These are phyloP conservation scores for Cantharis rustica DNA, from an alignment of 2,888 invertebrate genomes.

Conservation along the genomic window DNA sequence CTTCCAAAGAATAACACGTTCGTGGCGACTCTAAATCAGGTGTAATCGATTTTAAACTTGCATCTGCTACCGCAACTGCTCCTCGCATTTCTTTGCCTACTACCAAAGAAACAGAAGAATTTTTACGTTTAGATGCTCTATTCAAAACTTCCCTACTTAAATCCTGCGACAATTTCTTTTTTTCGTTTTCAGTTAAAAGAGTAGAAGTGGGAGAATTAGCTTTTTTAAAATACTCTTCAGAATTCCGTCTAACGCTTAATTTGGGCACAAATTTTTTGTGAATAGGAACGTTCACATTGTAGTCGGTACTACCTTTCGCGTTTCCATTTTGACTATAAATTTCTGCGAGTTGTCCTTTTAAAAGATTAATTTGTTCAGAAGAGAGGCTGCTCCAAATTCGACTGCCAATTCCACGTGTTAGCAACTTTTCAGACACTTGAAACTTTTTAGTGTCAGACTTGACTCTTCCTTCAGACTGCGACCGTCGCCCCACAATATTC, in stretches of 20 bases:
- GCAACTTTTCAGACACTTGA: slow-evolving; percentile 47
- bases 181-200: slow-evolving; percentile 67
- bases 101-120: slow-evolving; percentile 49
- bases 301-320: slow-evolving; percentile 52
- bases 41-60: slow-evolving; percentile 48
- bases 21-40: slow-evolving; percentile 54
- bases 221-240: slow-evolving; percentile 41
- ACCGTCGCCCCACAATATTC: slow-evolving; percentile 67
- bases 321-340: slow-evolving; percentile 68
- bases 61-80: slow-evolving; percentile 63
- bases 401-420: slow-evolving; percentile 69
- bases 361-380: slow-evolving; percentile 78
- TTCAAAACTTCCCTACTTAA: slow-evolving; percentile 75
- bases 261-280: slow-evolving; percentile 35
- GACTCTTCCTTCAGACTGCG: slow-evolving; percentile 54
- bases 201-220: slow-evolving; percentile 17
- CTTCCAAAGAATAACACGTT: slow-evolving; percentile 58
- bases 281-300: slow-evolving; percentile 61
- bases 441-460: slow-evolving; percentile 42
- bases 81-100: slow-evolving; percentile 66
- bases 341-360: slow-evolving; percentile 79
- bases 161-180: slow-evolving; percentile 72
- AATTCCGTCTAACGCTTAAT: slow-evolving; percentile 57
- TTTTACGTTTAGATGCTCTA: slow-evolving; percentile 61
- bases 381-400: slow-evolving; percentile 84